A percentile compares a stretch with the other conserved stretches of the same genome.
Evolutionary conservation across 2,113 vertebrate genomes (phyloP).

Genomic region (Gadus chalcogrammus): DNA sequence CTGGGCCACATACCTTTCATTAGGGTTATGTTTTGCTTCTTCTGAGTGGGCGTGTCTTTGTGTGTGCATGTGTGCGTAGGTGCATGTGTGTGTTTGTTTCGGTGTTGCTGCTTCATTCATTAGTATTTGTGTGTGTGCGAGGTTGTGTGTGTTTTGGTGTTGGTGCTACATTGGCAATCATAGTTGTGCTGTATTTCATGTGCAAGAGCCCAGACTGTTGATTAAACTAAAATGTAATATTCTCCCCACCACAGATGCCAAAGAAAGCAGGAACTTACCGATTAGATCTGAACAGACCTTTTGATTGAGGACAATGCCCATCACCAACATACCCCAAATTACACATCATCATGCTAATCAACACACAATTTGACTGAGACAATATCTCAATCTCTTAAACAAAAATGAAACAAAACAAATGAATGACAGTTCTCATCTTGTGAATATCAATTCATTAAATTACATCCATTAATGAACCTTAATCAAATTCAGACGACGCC

Average conservation of each 20-base stretch:
- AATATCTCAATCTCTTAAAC: conserved; percentile 20
- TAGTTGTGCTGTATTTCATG: too few relatives aligned
- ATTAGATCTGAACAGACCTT: conserved; percentile 51
- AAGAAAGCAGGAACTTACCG: conserved; percentile 64
- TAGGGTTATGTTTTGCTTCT: too few relatives aligned
- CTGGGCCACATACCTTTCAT: too few relatives aligned
- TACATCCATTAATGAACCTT: not conserved
- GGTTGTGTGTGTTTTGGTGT: conserved; percentile 2
- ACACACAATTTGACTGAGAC: conserved; percentile 29
- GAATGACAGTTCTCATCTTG: not conserved
- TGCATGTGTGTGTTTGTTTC: not conserved
- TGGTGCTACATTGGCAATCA: too few relatives aligned
- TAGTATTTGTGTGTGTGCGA: conserved; percentile 13
- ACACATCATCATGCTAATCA: conserved; percentile 41
- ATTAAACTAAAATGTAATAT: conserved; percentile 28
- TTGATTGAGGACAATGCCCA: conserved; percentile 52
- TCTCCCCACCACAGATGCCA: conserved; percentile 32
- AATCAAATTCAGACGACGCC: not conserved
- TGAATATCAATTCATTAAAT: too few relatives aligned
- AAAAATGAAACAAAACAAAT: not conserved
- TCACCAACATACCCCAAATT: conserved; percentile 41
- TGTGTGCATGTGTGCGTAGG: not conserved
- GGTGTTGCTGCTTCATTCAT: not conserved
- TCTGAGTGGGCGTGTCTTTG: not conserved
- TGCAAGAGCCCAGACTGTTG: conserved; percentile 10